Evolutionary conservation across 2,113 vertebrate genomes (phyloP).

Genomic region (Proterorhinus semilunaris): DNA sequence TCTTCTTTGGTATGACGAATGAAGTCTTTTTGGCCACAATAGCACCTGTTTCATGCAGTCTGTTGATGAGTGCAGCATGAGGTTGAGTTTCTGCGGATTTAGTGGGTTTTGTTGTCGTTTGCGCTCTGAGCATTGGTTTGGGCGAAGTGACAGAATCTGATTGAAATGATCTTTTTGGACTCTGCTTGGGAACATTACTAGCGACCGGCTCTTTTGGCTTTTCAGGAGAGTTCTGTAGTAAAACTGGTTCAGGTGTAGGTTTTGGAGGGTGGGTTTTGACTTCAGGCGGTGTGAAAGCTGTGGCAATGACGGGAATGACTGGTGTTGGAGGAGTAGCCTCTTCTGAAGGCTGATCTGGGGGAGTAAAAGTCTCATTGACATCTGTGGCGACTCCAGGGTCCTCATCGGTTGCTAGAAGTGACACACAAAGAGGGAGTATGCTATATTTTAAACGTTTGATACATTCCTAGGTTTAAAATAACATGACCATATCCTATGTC

Average conservation of each 20-base stretch:
- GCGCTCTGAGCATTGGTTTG: not conserved
- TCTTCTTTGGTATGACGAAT: conserved; percentile 66
- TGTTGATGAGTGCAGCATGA: conserved; percentile 57
- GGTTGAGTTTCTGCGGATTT: conserved; percentile 25
- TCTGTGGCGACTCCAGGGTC: conserved; percentile 35
- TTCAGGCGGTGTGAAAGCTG: not conserved
- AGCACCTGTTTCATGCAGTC: conserved; percentile 63
- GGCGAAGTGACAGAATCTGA: conserved; percentile 40
- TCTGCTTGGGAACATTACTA: conserved; percentile 24
- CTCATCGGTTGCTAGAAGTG: conserved; percentile 56
- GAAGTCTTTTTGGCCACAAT: conserved; percentile 55
- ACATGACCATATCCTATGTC: too few species aligned
- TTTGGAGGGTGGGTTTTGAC: conserved; percentile 17
- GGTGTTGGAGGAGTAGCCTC: conserved; percentile 22
- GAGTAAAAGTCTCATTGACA: conserved; percentile 21
- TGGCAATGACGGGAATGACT: conserved; percentile 17
- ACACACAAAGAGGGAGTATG: conserved; percentile 17
- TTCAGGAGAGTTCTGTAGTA: conserved; percentile 27
- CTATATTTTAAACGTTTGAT: not conserved
- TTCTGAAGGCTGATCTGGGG: conserved; percentile 25
- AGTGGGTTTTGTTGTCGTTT: conserved; percentile 64
- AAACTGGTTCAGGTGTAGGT: conserved; percentile 9
- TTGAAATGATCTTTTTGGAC: conserved; percentile 15
- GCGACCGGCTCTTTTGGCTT: conserved; percentile 48
- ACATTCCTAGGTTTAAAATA: not conserved